Base-by-base conservation (phyloP, 92 coral and sea anemone species). In the Pocillopora meandrina region DNA sequence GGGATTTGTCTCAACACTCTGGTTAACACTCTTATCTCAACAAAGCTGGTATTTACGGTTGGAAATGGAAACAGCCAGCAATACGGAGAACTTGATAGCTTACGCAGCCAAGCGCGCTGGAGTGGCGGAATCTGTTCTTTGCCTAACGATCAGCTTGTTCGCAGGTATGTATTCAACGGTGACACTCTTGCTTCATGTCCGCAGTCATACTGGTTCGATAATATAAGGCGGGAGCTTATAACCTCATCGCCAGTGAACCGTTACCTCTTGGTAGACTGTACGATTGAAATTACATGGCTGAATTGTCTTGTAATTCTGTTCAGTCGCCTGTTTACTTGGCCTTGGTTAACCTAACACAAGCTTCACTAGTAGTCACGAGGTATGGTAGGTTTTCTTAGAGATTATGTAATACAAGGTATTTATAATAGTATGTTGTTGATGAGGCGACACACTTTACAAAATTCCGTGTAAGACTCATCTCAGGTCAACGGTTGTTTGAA, bases 111-210 rank as follows among this genome's bases (percentile, higher is more conserved):
- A 66, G 67, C 80, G 82, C 47, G 81, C 85, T 7, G 98, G 98
- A 36, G 80, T 95, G 78, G 85, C 88, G 47, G 98, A 88, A 72
- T 82, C 98, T 56, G 93, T 92, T 33, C 74, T 95, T 2, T 94
- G 98, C 59, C 84, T 95, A 17, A 89, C 92, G 78, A 68, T 90
- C 17, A 92, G 90, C 26, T 75, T 95, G 52, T 80, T 95, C 15
- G 78, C 92, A 76, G 98, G 98, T 95, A 88, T 49, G 77, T 81
- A 34, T 34, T 16, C 65, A n/a, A 20, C 0, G 16, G 49, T 56
- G 55, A 10, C 19, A 12, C 56, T 80, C 33, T 36, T 67, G 17
- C 33, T 70, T 35, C 17, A n/a, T 49, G 16, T 34, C 55, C 31
- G 23, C 1, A 12, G 13, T 72, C 71, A 17, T 31, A 15, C 52